phyloP scores from a whole-genome alignment of 2,113 vertebrate genomes.

The Ciconia maguari region DNA sequence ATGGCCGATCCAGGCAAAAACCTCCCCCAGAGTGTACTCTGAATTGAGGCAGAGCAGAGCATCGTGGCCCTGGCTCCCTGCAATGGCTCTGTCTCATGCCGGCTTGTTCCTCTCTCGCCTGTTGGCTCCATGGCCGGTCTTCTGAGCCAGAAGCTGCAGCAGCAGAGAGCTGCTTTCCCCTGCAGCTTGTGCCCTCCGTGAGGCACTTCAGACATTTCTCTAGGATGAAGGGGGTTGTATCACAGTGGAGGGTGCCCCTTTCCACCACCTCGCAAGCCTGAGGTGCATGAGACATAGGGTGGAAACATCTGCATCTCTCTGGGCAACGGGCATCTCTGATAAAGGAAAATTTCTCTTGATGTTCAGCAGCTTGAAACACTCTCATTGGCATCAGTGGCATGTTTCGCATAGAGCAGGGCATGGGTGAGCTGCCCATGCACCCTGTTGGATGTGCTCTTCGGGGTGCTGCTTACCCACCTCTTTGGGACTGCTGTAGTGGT shows the following conservation, averaged over 20 bases:
- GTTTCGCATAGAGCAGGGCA: neutral
- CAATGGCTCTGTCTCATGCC: fast-evolving
- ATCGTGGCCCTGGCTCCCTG: neutral
- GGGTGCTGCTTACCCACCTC: neutral
- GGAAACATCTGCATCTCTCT: neutral
- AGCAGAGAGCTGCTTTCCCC: neutral
- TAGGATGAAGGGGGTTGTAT: neutral
- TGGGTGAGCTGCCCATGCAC: neutral
- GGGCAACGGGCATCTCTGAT: neutral
- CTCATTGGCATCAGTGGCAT: fast-evolving
- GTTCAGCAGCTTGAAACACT: neutral
- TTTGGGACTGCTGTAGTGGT: neutral
- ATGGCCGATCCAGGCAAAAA: neutral
- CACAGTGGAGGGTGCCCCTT: neutral
- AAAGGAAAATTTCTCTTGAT: neutral
- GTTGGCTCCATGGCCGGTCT: neutral
- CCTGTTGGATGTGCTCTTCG: neutral
- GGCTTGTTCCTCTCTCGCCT: neutral
- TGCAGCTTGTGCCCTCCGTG: neutral
- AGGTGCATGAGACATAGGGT: neutral
- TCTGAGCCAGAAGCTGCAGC: neutral
- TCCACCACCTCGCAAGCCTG: neutral
- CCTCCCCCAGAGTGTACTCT: fast-evolving
- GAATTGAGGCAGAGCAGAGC: neutral
- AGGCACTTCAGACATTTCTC: neutral